Evolutionary conservation across 2,797 vertebrate species (phyloP).

Genomic region (Spinibarbus caldwelli): DNA sequence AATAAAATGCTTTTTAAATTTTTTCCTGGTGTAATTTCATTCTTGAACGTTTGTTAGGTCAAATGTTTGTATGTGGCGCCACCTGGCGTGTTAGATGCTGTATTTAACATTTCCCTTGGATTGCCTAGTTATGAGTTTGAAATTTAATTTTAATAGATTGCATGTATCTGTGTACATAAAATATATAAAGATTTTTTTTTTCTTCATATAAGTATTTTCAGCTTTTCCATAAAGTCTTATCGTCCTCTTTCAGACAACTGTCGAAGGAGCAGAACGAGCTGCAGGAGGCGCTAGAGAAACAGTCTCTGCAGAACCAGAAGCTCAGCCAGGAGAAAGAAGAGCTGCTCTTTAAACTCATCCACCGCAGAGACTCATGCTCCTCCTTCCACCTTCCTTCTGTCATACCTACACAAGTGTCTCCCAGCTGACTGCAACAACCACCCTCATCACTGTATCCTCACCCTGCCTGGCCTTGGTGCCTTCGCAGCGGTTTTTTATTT

Average conservation of each 20-base stretch:
- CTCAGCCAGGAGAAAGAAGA: slow-evolving; percentile 89
- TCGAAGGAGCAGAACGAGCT: slow-evolving; percentile 83
- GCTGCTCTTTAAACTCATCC: slow-evolving; percentile 85
- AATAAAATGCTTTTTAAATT: background rate
- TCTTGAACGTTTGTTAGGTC: background rate
- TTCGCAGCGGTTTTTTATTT: background rate
- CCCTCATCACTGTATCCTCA: background rate
- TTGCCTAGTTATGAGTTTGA: background rate
- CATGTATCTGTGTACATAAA: background rate
- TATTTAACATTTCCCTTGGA: background rate
- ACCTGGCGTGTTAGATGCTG: background rate
- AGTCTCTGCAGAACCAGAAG: slow-evolving; percentile 73
- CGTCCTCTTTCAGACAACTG: slow-evolving; percentile 78
- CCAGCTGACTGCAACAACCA: slow-evolving; percentile 63
- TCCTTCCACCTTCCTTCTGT: slow-evolving; percentile 73
- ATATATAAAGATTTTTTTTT: too few relatives aligned
- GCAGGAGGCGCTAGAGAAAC: slow-evolving; percentile 84
- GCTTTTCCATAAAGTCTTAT: background rate
- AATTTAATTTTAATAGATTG: background rate
- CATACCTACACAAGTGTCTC: slow-evolving; percentile 65
- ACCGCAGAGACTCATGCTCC: slow-evolving; percentile 70
- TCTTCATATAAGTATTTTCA: background rate
- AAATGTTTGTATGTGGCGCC: slow-evolving; percentile 9
- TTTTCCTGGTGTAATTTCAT: background rate
- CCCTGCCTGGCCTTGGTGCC: slow-evolving; percentile 11